These are phyloP conservation scores for Yponomeuta plumbellus DNA, from an alignment of 2,888 invertebrate genomes.

Conservation along the genomic window DNA sequence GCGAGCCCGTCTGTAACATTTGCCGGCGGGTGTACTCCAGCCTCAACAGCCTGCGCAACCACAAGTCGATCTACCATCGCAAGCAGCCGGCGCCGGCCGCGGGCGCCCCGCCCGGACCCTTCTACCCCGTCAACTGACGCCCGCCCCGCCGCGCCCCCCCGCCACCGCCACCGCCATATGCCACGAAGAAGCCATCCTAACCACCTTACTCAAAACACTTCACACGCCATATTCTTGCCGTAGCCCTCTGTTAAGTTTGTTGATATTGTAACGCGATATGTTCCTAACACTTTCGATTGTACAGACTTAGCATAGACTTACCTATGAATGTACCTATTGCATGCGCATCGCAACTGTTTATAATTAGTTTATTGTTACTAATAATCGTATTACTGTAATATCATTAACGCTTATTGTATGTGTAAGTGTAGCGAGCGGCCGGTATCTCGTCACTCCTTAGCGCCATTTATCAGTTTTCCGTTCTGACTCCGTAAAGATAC, in stretches of 20 bases:
- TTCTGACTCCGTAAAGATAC: neutral
- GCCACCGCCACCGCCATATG: slow-evolving; percentile 34
- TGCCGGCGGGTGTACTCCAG: slow-evolving; percentile 95
- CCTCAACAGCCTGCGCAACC: slow-evolving; percentile 92
- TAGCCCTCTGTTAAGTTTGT: slow-evolving; percentile 67
- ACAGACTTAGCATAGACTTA: slow-evolving; percentile 67
- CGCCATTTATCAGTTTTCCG: neutral
- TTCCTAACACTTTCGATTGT: slow-evolving; percentile 67
- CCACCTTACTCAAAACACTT: slow-evolving; percentile 43
- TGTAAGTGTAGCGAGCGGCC: slow-evolving; percentile 11
- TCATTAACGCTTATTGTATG: slow-evolving; percentile 14
- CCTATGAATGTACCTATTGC: slow-evolving; percentile 47
- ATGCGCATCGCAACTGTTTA: slow-evolving; percentile 69
- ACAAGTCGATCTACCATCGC: slow-evolving; percentile 95
- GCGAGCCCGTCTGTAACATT: slow-evolving; percentile 94
- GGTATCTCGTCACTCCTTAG: neutral
- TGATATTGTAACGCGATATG: slow-evolving; percentile 63
- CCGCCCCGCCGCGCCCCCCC: slow-evolving; percentile 25
- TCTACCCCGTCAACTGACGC: slow-evolving; percentile 70
- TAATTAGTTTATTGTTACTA: slow-evolving; percentile 56
- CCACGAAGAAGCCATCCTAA: slow-evolving; percentile 64
- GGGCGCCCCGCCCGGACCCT: slow-evolving; percentile 52
- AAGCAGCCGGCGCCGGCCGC: slow-evolving; percentile 82
- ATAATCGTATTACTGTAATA: slow-evolving; percentile 33
- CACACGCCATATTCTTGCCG: slow-evolving; percentile 69